Percentiles rank a stretch among this genome's conserved stretches.
Conservation (phyloP, 2,888 invertebrate genomes). For the Eutolmus rufibarbis region DNA sequence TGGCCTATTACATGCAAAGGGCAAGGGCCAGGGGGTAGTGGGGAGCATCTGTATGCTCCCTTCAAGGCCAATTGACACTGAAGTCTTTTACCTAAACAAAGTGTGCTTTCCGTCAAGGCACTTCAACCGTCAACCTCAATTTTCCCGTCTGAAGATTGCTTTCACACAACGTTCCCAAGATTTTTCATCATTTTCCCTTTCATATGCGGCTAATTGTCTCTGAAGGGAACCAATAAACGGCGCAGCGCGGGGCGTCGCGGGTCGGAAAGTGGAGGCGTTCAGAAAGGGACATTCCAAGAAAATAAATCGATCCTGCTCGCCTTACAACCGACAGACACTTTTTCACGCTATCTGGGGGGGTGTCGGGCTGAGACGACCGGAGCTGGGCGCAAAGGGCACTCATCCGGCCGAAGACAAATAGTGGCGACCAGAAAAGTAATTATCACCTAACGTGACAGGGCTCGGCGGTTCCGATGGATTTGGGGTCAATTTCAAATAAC, state of each 20-base stretch:
- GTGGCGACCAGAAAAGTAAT: background rate
- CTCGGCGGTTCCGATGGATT: background rate
- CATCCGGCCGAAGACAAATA: constrained; percentile 13
- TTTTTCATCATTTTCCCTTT: constrained; percentile 35
- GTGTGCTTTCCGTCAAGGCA: constrained; percentile 21
- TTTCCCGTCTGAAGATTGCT: constrained; percentile 34
- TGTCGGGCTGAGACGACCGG: background rate
- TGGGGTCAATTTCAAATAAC: constrained; percentile 6
- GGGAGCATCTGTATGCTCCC: background rate
- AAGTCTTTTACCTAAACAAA: constrained; percentile 30
- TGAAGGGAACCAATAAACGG: constrained; percentile 29
- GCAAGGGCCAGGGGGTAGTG: background rate
- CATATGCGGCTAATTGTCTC: constrained; percentile 36
- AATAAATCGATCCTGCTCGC: constrained; percentile 4
- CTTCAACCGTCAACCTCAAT: constrained; percentile 30
- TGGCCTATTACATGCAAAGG: constrained; percentile 27
- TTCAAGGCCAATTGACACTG: constrained; percentile 33
- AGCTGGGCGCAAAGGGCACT: background rate
- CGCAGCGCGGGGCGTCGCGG: background rate
- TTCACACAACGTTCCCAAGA: constrained; percentile 21
- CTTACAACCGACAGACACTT: background rate
- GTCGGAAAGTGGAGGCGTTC: background rate
- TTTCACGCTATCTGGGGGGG: background rate
- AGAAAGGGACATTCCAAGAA: background rate
- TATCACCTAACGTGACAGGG: constrained; percentile 17